Conservation (phyloP, 2,797 vertebrate genomes). For the Pogoniulus pusillus region DNA sequence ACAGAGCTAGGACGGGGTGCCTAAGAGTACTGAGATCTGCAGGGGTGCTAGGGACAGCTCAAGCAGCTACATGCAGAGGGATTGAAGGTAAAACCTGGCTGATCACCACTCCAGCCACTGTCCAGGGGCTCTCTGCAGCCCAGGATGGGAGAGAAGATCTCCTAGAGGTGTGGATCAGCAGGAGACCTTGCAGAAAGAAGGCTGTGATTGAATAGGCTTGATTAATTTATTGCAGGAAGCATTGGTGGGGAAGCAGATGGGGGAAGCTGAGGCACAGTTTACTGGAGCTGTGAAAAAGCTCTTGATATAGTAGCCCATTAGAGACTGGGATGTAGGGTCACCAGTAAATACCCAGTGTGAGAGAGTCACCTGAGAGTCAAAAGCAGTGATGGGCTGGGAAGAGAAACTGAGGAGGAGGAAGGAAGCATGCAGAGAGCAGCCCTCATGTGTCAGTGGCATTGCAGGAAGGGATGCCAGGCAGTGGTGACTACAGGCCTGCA, state of each 20-base stretch:
- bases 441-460: neutral
- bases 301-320: constrained; percentile 2
- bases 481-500: neutral
- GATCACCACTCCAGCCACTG: neutral
- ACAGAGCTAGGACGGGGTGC: neutral
- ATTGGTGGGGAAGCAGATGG: constrained; percentile 54
- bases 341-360: neutral
- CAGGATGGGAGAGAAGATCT: neutral
- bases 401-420: neutral
- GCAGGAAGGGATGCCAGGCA: neutral
- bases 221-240: constrained; percentile 57
- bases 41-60: neutral
- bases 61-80: neutral
- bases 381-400: neutral
- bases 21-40: neutral
- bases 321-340: constrained; percentile 10
- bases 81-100: neutral
- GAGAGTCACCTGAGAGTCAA: neutral
- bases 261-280: constrained; percentile 45
- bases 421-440: neutral
- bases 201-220: constrained; percentile 25
- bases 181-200: neutral
- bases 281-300: constrained; percentile 30
- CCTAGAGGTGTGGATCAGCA: neutral
- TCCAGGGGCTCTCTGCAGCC: neutral